Evolutionary conservation across 2,888 invertebrate genomes (phyloP).

Genomic region (Apotomis turbidana): DNA sequence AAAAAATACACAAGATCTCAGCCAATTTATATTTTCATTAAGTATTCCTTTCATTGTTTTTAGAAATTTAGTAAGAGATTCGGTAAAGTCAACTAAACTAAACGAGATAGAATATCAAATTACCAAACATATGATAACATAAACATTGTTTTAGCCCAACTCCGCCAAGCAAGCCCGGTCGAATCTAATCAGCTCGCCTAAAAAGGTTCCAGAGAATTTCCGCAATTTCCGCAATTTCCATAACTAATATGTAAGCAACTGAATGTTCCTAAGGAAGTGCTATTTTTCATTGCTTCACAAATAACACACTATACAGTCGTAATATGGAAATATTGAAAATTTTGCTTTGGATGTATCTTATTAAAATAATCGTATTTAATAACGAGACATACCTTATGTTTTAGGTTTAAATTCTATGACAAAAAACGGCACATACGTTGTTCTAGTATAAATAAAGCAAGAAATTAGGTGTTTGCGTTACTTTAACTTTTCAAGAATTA

Average conservation of each 20-base stretch:
- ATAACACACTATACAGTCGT: too few species aligned
- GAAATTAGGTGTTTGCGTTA: too few species aligned
- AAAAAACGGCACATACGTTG: too few species aligned
- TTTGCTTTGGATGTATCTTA: too few species aligned
- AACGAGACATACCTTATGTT: too few species aligned
- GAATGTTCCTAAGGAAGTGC: too few species aligned
- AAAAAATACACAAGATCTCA: neutral
- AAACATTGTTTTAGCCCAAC: neutral
- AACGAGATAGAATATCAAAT: constrained; percentile 28
- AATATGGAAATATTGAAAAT: too few species aligned
- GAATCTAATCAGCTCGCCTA: neutral
- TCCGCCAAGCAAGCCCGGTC: neutral
- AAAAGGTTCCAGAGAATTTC: neutral
- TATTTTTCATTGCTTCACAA: too few species aligned
- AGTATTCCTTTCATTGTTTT: neutral
- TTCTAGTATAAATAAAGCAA: too few species aligned
- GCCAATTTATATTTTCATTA: constrained; percentile 2
- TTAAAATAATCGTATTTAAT: too few species aligned
- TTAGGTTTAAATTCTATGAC: too few species aligned
- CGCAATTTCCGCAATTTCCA: neutral
- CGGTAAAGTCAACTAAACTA: constrained; percentile 12
- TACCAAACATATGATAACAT: constrained; percentile 11
- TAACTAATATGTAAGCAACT: neutral
- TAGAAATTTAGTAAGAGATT: neutral
- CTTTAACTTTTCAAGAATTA: too few species aligned